These are phyloP conservation scores for Grus americana DNA, from an alignment of 2,113 vertebrate genomes.

Conservation along the genomic window DNA sequence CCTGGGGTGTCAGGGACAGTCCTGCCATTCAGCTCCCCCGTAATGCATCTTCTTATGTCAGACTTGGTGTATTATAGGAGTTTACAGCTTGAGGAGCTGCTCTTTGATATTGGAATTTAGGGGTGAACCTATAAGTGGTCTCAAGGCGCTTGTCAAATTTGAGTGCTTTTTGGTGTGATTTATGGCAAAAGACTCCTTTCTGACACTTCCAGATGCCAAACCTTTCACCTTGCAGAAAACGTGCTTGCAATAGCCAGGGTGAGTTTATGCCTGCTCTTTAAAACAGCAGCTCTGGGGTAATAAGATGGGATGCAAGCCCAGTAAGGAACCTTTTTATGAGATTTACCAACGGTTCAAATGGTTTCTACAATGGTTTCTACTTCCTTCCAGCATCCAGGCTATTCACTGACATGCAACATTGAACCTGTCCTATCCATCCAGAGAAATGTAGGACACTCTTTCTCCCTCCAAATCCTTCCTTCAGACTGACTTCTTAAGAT, in stretches of 20 bases:
- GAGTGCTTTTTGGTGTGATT: slow-evolving; percentile 75
- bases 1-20: background rate
- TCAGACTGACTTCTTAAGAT: background rate
- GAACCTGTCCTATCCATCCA: background rate
- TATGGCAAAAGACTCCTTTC: slow-evolving; percentile 72
- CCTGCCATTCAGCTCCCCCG: background rate
- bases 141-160: slow-evolving; percentile 71
- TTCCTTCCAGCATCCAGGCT: background rate
- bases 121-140: slow-evolving; percentile 65
- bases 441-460: background rate
- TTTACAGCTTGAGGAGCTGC: slow-evolving; percentile 50
- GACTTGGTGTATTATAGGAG: slow-evolving; percentile 45
- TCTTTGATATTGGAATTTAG: slow-evolving; percentile 74
- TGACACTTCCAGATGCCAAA: slow-evolving; percentile 80
- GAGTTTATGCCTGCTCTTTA: slow-evolving; percentile 2
- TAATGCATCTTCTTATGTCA: background rate
- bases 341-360: background rate
- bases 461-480: background rate
- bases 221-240: slow-evolving; percentile 59
- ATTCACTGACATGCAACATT: background rate
- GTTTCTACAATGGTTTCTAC: background rate
- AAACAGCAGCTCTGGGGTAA: background rate
- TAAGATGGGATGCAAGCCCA: background rate
- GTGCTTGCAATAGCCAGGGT: slow-evolving; percentile 24
- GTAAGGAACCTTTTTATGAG: background rate